Base-by-base conservation (phyloP, 2,888 invertebrate genomes). In the Acronicta aceris region DNA sequence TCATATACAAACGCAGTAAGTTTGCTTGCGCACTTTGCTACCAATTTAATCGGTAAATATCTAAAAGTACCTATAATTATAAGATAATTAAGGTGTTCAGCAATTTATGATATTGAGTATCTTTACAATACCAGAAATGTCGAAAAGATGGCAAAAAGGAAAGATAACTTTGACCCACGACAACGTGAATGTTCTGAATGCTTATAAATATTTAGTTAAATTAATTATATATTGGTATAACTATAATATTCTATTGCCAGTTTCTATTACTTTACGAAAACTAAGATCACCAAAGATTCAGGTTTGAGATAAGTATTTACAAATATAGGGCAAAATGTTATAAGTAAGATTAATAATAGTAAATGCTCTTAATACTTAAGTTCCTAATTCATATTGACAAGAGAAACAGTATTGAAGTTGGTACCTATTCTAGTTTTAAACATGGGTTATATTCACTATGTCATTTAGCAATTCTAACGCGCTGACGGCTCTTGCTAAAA, bases 121-220 rank as follows among this genome's bases (percentile, higher is more conserved):
- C 70, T 68, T 69, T 74, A 68, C 70, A 64, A 70, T 71, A 71
- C 71, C 46, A 75, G 38, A 71, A 57, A 54, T 51, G 43, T 49
- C 60, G 15, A 60, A 49, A 3, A n/a, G 45, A 52, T 38, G n/a
- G 45, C n/a, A 58, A 17, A 46, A 50, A 54, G 17, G 27, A 51
- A 51, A 36, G 30, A 47, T 33, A 33, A 33, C 33, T 33, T 33
- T 8, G 30, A 30, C 7, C 30, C 9, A 30, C 9, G 1, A 9
- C 2, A 30, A 30, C 9, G 7, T 1, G 9, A 30, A 30, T 30
- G 7, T 9, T 9, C 30, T 30, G 9, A 9, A 30, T 9, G 9
- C 30, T 9, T 33, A 3, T 33, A 33, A 12, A 12, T 3, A 33
- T 12, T 33, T 33, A 33, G 30, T 30, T 30, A 30, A 30, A 30